Evolutionary conservation across 37 sponge, comb jelly and placozoan genomes (phyloP).

Genomic region (Spongilla lacustris): DNA sequence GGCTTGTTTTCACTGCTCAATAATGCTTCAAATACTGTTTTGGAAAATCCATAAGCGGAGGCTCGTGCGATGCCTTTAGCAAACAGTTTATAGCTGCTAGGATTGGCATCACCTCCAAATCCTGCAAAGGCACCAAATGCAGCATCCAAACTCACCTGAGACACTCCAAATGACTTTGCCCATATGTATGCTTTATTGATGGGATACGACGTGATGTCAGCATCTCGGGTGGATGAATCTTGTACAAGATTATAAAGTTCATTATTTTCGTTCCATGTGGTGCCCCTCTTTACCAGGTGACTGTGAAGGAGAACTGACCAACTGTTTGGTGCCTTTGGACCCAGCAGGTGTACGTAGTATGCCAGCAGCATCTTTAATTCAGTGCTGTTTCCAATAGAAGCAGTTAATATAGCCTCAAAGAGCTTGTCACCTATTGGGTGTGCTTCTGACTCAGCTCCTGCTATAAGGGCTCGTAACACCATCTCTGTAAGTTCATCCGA

Average conservation of each 20-base stretch:
- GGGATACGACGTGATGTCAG: constrained; percentile 45
- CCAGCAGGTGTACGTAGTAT: neutral
- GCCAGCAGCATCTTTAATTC: neutral
- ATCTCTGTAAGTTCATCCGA: neutral
- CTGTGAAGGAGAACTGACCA: neutral
- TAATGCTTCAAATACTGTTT: constrained; percentile 6
- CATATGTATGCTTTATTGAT: constrained; percentile 65
- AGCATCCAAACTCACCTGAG: constrained; percentile 28
- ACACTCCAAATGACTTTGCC: constrained; percentile 58
- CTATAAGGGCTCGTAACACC: neutral
- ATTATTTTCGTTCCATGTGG: neutral
- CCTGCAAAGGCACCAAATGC: constrained; percentile 66
- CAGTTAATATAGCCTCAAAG: neutral
- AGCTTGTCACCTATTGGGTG: neutral
- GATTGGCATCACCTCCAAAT: constrained; percentile 10
- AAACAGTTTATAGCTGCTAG: constrained; percentile 30
- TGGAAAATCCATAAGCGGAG: constrained; percentile 36
- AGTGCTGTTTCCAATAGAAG: neutral
- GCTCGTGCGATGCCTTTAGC: constrained; percentile 42
- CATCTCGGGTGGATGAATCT: constrained; percentile 15
- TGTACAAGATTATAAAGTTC: constrained; percentile 46
- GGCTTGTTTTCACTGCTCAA: neutral
- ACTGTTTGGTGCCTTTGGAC: neutral
- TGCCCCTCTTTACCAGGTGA: neutral
- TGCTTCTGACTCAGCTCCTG: neutral